Conservation (phyloP, 2,797 vertebrate species). For the Pangasius djambal region DNA sequence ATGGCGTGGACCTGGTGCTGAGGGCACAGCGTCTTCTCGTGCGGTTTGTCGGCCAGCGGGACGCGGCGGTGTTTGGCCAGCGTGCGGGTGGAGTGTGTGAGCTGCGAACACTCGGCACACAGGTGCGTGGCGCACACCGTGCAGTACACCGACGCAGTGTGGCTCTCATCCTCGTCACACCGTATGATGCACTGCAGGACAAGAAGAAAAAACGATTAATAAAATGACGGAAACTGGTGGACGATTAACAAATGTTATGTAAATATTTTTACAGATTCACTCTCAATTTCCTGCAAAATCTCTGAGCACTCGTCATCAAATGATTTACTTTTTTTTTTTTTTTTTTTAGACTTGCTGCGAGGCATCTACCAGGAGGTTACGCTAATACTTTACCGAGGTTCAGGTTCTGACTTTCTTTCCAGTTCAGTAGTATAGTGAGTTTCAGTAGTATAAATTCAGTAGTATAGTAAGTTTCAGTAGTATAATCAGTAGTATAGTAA, state of each 20-base stretch:
- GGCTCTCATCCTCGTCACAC: conserved; percentile 95
- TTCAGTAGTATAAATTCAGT: too few relatives aligned
- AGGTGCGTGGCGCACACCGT: conserved; percentile 97
- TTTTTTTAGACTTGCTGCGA: not conserved
- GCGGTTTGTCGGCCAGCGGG: conserved; percentile 95
- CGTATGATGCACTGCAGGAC: conserved; percentile 85
- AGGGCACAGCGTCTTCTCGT: conserved; percentile 94
- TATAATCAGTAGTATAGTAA: too few relatives aligned
- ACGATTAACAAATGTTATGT: too few relatives aligned
- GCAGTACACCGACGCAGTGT: conserved; percentile 94
- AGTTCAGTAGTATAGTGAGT: not conserved
- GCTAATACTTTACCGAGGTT: not conserved
- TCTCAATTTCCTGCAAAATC: too few relatives aligned
- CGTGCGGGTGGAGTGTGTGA: conserved; percentile 96
- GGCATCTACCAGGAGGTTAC: not conserved
- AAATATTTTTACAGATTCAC: too few relatives aligned
- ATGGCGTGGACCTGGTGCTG: conserved; percentile 98
- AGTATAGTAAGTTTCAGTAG: too few relatives aligned
- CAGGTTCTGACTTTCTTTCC: not conserved
- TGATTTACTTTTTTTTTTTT: not conserved
- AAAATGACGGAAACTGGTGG: too few relatives aligned
- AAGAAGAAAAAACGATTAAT: not conserved
- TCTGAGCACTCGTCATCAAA: too few relatives aligned
- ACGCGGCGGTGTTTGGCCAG: conserved; percentile 95
- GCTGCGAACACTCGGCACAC: conserved; percentile 93